A percentile compares a stretch with the other conserved stretches of the same genome.
phyloP scores from a whole-genome alignment of 2,797 vertebrate genomes.

The Aphelocoma californica region DNA sequence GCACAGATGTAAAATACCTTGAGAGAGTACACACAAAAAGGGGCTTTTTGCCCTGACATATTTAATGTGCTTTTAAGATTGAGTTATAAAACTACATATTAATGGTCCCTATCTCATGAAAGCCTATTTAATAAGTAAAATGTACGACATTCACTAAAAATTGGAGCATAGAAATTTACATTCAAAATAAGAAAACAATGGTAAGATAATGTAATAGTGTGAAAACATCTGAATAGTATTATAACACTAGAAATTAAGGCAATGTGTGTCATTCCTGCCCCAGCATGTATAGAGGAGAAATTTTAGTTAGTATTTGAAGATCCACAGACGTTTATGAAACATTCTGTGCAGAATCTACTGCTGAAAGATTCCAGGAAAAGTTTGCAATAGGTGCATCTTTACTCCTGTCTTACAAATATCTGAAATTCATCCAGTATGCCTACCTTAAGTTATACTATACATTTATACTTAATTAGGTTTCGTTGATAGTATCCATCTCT shows the following conservation, averaged over 20 bases:
- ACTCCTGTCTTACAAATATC: background rate
- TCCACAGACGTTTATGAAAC: background rate
- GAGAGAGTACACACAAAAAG: background rate
- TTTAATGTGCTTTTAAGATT: background rate
- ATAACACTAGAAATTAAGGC: background rate
- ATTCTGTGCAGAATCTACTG: background rate
- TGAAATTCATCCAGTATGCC: background rate
- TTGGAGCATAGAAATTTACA: background rate
- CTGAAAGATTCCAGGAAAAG: background rate
- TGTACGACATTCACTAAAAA: background rate
- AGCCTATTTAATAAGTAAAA: background rate
- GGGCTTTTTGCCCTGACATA: background rate
- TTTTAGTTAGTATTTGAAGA: background rate
- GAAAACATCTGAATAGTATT: background rate
- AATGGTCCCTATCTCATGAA: background rate
- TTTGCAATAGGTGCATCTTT: fast-evolving
- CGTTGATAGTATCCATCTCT: background rate
- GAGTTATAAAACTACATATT: background rate
- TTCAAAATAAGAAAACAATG: background rate
- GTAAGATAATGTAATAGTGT: background rate
- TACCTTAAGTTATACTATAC: background rate
- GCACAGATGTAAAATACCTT: background rate
- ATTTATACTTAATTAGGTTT: background rate
- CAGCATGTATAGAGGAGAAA: background rate
- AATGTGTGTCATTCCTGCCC: background rate